These are phyloP conservation scores for Siphonodentalium dalli DNA, from an alignment of 2,888 invertebrate species.

Conservation along the genomic window DNA sequence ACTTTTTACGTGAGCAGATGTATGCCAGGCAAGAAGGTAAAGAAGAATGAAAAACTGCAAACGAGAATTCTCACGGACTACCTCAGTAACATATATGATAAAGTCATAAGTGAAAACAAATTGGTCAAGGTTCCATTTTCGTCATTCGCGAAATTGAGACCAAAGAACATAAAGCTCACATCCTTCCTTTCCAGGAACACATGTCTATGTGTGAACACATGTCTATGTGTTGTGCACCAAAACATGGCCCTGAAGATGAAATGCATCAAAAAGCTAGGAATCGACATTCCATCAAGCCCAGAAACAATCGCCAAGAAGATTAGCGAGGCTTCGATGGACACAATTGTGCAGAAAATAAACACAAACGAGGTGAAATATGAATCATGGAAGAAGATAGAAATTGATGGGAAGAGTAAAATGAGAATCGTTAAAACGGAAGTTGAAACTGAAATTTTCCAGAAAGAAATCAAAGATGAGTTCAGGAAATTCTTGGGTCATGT, in stretches of 20 bases:
- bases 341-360: background rate
- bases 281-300: conserved; percentile 16
- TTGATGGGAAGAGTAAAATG: conserved; percentile 25
- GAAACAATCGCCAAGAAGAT: conserved; percentile 13
- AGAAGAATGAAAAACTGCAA: conserved; percentile 2
- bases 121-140: conserved; percentile 5
- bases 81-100: conserved; percentile 7
- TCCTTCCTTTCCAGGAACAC: conserved; percentile 19
- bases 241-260: conserved; percentile 28
- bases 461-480: conserved; percentile 9
- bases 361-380: conserved; percentile 11
- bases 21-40: too few species aligned
- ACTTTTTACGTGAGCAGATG: too few species aligned
- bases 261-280: conserved; percentile 1
- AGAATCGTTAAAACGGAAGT: conserved; percentile 15
- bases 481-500: conserved; percentile 15
- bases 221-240: conserved; percentile 26
- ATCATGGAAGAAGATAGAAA: conserved; percentile 18
- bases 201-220: conserved; percentile 27
- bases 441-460: conserved; percentile 10
- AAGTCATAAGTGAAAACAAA: background rate
- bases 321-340: conserved; percentile 7
- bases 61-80: conserved; percentile 12
- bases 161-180: conserved; percentile 15
- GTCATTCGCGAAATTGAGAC: conserved; percentile 13